Percentiles rank a stretch among this genome's conserved stretches.
Conservation (phyloP, 37 sponge, comb jelly and placozoan species). For the Eunapius fragilis region DNA sequence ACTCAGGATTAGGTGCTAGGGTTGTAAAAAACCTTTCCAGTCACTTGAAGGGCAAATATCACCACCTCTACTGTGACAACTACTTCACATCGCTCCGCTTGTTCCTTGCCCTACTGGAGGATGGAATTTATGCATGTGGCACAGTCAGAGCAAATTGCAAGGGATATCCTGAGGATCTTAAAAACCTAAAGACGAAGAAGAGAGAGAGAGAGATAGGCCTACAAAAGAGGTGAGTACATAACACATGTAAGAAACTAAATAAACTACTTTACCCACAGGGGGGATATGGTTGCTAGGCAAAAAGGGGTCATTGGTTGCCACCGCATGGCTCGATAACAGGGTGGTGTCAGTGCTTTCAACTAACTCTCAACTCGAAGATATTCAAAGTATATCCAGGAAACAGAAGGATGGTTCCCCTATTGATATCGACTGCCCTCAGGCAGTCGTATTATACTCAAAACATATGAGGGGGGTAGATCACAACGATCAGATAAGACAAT, state of each 20-base stretch:
- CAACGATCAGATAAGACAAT: constrained; percentile 23
- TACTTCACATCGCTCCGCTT: constrained; percentile 7
- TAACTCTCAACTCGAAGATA: background rate
- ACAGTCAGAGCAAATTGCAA: constrained; percentile 8
- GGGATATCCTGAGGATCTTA: constrained; percentile 7
- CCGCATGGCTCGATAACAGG: constrained; percentile 40
- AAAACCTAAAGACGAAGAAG: background rate
- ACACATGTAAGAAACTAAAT: no score
- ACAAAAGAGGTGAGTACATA: no score
- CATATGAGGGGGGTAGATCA: constrained; percentile 41
- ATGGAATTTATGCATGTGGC: constrained; percentile 17
- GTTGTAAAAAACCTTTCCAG: constrained; percentile 17
- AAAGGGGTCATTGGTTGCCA: constrained; percentile 1
- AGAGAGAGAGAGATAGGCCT: background rate
- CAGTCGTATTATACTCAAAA: constrained; percentile 13
- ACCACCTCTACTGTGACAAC: constrained; percentile 37
- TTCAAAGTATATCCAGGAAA: constrained; percentile 2
- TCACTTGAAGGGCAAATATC: background rate
- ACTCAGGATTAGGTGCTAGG: constrained; percentile 23
- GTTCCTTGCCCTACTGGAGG: background rate
- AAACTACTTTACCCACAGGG: no score
- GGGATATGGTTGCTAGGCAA: no score
- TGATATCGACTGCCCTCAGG: constrained; percentile 21
- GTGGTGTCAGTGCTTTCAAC: constrained; percentile 25
- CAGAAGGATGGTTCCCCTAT: constrained; percentile 23